These are phyloP conservation scores for Agrotis exclamationis DNA, from an alignment of 2,888 invertebrate species.

Conservation along the genomic window DNA sequence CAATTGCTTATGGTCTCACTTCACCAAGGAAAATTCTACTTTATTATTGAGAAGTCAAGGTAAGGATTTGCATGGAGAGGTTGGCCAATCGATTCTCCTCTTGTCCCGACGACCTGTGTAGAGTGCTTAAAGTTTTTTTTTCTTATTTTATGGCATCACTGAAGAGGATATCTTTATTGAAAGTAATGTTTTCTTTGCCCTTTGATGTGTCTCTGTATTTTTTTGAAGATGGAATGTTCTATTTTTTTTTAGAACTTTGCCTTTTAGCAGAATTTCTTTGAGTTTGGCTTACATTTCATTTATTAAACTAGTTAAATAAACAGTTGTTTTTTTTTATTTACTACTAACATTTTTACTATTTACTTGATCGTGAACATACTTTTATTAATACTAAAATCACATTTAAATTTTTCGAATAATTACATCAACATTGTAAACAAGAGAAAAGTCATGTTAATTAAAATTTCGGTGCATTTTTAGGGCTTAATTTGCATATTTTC, in stretches of 20 bases:
- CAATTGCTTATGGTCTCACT: slow-evolving; percentile 47
- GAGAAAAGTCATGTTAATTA: slow-evolving; percentile 16
- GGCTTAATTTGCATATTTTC: slow-evolving; percentile 48
- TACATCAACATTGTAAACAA: slow-evolving; percentile 12
- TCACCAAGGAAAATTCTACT: not conserved
- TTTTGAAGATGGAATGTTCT: slow-evolving; percentile 18
- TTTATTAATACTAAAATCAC: not conserved
- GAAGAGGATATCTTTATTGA: slow-evolving; percentile 49
- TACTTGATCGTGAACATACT: not conserved
- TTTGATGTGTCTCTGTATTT: slow-evolving; percentile 33
- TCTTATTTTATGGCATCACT: slow-evolving; percentile 41
- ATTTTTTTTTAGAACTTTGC: not conserved
- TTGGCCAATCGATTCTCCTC: slow-evolving; percentile 53
- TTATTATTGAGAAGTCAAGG: accelerated
- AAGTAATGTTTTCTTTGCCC: slow-evolving; percentile 42
- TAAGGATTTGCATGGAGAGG: not conserved
- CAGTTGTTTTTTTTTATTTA: not conserved
- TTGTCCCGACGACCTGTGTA: slow-evolving; percentile 46
- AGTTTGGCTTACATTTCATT: not conserved
- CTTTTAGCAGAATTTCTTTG: slow-evolving; percentile 3
- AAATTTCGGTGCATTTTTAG: slow-evolving; percentile 27
- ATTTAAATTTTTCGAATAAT: not conserved
- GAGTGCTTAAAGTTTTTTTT: slow-evolving; percentile 52
- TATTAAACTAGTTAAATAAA: not conserved
- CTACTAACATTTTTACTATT: not conserved